Evolutionary conservation across 2,113 vertebrate genomes (phyloP).

Genomic region (Pristiophorus japonicus): DNA sequence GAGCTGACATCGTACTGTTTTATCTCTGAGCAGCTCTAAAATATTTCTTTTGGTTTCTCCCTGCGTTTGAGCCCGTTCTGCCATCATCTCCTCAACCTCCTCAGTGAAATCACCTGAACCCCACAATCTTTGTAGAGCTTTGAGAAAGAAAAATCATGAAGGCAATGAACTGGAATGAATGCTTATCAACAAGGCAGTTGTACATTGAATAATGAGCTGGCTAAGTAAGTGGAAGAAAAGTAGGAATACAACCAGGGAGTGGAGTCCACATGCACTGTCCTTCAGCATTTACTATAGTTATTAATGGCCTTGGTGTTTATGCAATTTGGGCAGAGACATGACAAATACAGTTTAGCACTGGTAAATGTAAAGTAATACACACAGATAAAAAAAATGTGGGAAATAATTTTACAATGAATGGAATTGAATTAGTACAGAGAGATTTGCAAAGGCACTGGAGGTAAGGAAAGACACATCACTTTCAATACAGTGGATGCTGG

Average conservation of each 20-base stretch:
- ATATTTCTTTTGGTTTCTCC: conserved; percentile 48
- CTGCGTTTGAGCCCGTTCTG: conserved; percentile 55
- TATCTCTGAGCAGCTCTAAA: conserved; percentile 58
- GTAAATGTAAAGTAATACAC: not conserved
- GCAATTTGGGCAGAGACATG: not conserved
- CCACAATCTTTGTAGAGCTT: conserved; percentile 66
- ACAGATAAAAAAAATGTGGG: not conserved
- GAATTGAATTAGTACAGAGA: not conserved
- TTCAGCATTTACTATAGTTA: not conserved
- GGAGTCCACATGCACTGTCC: not conserved
- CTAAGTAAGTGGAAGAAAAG: not conserved
- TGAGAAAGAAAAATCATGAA: conserved; percentile 26
- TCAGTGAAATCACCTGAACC: conserved; percentile 52
- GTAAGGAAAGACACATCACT: not conserved
- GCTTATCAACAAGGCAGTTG: not conserved
- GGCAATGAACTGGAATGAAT: not conserved
- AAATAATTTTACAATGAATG: not conserved
- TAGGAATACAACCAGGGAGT: not conserved
- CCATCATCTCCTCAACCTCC: conserved; percentile 66
- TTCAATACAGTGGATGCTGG: too few relatives aligned
- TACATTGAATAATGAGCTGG: not conserved
- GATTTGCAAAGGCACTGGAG: not conserved
- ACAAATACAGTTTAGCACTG: not conserved
- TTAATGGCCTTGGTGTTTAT: not conserved
- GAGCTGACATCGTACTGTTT: conserved; percentile 58